Percentiles rank a stretch among this genome's conserved stretches.
phyloP scores from a whole-genome alignment of 2,797 vertebrate genomes.

The Masticophis lateralis region DNA sequence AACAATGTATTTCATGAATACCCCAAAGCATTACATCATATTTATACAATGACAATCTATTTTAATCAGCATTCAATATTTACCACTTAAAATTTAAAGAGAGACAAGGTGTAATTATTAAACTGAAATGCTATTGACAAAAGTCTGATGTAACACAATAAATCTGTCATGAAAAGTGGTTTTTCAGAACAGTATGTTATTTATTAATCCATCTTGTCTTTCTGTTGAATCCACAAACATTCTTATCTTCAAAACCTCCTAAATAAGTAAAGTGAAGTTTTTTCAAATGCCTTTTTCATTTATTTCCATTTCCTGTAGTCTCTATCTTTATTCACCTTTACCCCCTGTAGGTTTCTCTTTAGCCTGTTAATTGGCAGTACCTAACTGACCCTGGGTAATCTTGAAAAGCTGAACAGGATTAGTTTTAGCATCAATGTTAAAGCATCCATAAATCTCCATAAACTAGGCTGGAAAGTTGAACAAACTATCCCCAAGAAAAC shows the following conservation, averaged over 20 bases:
- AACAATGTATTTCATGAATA: background rate
- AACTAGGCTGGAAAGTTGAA: background rate
- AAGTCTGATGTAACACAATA: slow-evolving; percentile 23
- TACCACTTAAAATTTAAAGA: slow-evolving; percentile 22
- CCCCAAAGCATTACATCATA: background rate
- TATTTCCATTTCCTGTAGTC: background rate
- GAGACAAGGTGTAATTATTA: slow-evolving; percentile 44
- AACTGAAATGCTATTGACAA: slow-evolving; percentile 34
- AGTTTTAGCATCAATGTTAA: background rate
- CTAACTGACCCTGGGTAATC: background rate
- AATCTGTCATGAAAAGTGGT: slow-evolving; percentile 28
- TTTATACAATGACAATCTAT: background rate
- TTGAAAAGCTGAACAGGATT: background rate
- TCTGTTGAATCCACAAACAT: background rate
- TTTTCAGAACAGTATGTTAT: background rate
- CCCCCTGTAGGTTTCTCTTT: background rate
- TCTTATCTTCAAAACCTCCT: background rate
- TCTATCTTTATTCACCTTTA: background rate
- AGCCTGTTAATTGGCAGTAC: background rate
- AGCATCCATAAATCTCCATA: background rate
- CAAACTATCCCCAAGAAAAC: background rate
- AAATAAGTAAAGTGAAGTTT: background rate
- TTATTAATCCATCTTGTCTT: background rate
- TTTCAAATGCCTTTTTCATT: background rate
- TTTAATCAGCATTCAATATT: slow-evolving; percentile 18